Evolutionary conservation across 2,113 vertebrate genomes (phyloP), one percentile per base, ranked within the genome.

Genomic region (Ictalurus furcatus): DNA sequence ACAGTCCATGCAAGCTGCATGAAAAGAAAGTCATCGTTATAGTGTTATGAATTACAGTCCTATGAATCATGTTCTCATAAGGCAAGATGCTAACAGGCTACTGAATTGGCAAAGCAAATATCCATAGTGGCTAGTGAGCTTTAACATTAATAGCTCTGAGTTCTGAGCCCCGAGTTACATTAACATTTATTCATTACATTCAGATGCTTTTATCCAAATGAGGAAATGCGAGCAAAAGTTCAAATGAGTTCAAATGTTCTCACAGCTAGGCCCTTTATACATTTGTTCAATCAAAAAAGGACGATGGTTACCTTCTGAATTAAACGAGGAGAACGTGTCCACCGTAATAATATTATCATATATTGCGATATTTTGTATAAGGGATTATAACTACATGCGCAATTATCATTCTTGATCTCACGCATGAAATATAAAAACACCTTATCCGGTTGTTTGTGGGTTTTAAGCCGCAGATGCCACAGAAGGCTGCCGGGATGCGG

Each of bases 391-490:
- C 28, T 23, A 58, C 56, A 21, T 37, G 65, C 2, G 11, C 12
- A n/a, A 12, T 67, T 67, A 67, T 67, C 21, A 5, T 71, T 16
- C 67, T 1, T 28, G 25, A n/a, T n/a, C 11, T n/a, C 7, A 23
- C 1, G 6, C 17, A 13, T 6, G 9, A 28, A 80, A 54, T 54
- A n/a, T 4, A 67, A 76, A 86, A 12, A 56, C 21, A 87, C 96
- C 96, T 96, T 3, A 96, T 61, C 28, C 94, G 90, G 8, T 91
- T 89, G 0, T 86, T 16, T 3, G 96, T 96, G 52, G 95, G 94
- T 87, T 95, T 94, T 14, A 97, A 86, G 52, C 94, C 94, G 76
- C 91, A 96, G 83, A 96, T 93, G 3, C 96, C 96, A 92, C 96
- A 96, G 88, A 97, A 96, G 7, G 94, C 90, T 2, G 94, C 78